Conservation (phyloP, 2,888 invertebrate genomes). For the Stictocephala bisonia region DNA sequence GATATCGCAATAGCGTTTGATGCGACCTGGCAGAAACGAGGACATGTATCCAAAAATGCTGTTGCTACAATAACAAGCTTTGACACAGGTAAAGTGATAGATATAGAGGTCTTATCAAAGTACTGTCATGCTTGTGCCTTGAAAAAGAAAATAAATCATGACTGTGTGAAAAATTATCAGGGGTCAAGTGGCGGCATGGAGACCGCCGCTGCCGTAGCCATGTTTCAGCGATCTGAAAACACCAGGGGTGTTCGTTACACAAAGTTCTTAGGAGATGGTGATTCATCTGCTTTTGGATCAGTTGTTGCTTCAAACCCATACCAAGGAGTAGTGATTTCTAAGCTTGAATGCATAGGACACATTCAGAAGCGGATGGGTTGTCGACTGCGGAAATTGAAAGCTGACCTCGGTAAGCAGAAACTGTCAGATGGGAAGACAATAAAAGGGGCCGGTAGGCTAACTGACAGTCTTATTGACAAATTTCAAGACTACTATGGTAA, state of each 20-base stretch:
- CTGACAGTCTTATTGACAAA: constrained; percentile 56
- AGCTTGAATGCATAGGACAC: constrained; percentile 22
- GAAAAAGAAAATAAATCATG: constrained; percentile 14
- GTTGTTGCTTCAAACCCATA: constrained; percentile 41
- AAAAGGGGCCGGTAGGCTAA: constrained; percentile 53
- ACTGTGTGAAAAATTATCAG: constrained; percentile 29
- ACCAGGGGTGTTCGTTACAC: constrained; percentile 11
- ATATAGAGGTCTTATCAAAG: constrained; percentile 26
- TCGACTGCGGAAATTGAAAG: constrained; percentile 40
- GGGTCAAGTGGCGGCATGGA: constrained; percentile 36
- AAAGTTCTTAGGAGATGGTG: constrained; percentile 25
- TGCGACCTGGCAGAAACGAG: constrained; percentile 39
- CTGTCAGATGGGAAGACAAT: constrained; percentile 45
- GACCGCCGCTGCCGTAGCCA: constrained; percentile 14
- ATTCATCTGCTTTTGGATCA: constrained; percentile 3
- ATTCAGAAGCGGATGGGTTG: constrained; percentile 44
- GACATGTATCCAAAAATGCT: constrained; percentile 11
- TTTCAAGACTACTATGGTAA: constrained; percentile 57
- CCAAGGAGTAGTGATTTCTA: constrained; percentile 11
- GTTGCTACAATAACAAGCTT: neutral
- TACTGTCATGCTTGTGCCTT: constrained; percentile 20
- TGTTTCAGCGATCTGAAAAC: constrained; percentile 12
- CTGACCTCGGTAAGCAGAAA: neutral
- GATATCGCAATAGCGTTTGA: constrained; percentile 41
- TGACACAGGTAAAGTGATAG: constrained; percentile 29